These are phyloP conservation scores for Nothobranchius kuhntae DNA, from an alignment of 2,113 vertebrate genomes.

Conservation along the genomic window DNA sequence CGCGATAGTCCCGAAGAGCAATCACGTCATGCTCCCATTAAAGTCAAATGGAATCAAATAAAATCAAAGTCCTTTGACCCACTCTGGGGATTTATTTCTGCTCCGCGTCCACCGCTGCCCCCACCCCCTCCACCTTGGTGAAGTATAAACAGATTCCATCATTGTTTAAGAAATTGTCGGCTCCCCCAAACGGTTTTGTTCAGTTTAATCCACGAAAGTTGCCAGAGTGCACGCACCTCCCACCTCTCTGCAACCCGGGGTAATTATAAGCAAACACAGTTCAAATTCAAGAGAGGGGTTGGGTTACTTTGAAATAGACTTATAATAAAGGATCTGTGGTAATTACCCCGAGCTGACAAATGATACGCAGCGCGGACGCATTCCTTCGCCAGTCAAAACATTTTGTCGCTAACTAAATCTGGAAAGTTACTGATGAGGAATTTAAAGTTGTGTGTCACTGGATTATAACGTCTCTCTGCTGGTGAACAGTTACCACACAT, in stretches of 20 bases:
- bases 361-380: constrained; percentile 50
- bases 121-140: constrained; percentile 24
- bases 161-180: constrained; percentile 60
- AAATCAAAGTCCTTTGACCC: constrained; percentile 49
- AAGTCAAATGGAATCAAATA: background rate
- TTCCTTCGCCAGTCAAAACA: constrained; percentile 67
- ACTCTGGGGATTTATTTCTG: constrained; percentile 26
- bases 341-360: constrained; percentile 78
- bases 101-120: constrained; percentile 33
- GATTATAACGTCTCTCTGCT: constrained; percentile 25
- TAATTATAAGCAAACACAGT: constrained; percentile 72
- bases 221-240: constrained; percentile 68
- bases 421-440: constrained; percentile 38
- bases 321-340: constrained; percentile 58
- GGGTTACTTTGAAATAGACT: constrained; percentile 61
- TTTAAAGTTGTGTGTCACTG: constrained; percentile 43
- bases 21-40: constrained; percentile 34
- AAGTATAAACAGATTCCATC: constrained; percentile 73
- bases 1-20: constrained; percentile 15
- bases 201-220: constrained; percentile 77
- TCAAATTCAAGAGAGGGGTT: constrained; percentile 46
- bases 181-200: constrained; percentile 72
- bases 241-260: constrained; percentile 46
- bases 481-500: constrained; percentile 49
- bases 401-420: constrained; percentile 61